phyloP scores from a whole-genome alignment of 2,797 vertebrate species.

The Columba guinea region DNA sequence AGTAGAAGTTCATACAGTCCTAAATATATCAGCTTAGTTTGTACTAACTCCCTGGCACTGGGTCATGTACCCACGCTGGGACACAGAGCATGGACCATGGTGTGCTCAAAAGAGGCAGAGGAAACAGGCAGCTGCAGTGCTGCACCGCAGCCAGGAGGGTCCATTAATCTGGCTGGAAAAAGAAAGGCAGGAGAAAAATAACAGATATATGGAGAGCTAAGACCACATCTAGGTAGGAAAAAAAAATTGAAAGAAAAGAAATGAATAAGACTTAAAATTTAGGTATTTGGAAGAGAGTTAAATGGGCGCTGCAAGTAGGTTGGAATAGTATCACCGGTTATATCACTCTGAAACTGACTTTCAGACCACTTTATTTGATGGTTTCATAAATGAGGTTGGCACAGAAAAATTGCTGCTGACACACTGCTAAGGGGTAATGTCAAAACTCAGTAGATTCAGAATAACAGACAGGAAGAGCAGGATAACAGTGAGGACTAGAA shows the following conservation, averaged over 20 bases:
- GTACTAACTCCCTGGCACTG: not conserved
- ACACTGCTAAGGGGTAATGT: not conserved
- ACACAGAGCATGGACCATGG: too few relatives aligned
- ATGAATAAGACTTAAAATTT: not conserved
- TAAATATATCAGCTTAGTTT: not conserved
- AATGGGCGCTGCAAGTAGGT: not conserved
- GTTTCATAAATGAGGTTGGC: not conserved
- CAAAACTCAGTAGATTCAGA: not conserved
- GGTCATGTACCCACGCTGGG: not conserved
- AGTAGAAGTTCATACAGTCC: not conserved
- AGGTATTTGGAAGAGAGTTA: not conserved
- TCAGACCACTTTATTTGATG: not conserved
- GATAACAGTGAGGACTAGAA: not conserved
- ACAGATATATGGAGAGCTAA: not conserved
- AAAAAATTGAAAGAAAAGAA: not conserved
- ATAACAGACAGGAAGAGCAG: not conserved
- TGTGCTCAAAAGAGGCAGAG: not conserved
- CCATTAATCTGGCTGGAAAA: not conserved
- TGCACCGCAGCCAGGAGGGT: not conserved
- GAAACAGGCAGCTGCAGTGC: not conserved
- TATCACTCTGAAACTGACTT: not conserved
- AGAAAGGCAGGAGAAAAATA: not conserved
- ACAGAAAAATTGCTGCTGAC: not conserved
- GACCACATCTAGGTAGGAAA: not conserved
- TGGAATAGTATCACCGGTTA: not conserved